Evolutionary conservation across 2,113 vertebrate genomes (phyloP), one percentile per base, ranked within the genome.

Genomic region (Microcebus lehilahytsara): DNA sequence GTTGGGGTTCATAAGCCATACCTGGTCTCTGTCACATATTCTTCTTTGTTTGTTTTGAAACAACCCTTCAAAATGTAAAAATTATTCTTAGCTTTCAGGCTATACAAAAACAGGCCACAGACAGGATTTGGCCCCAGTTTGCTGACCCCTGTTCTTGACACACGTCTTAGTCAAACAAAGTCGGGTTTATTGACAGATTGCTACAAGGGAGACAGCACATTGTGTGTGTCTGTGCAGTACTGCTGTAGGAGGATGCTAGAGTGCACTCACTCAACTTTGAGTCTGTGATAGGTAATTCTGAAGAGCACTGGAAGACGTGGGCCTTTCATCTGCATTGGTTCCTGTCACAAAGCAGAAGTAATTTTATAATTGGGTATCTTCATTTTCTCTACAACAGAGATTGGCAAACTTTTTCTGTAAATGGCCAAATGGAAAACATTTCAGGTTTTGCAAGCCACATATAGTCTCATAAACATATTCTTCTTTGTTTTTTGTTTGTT

Each of bases 11-110:
- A 16, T 74, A 10, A 56, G 22, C 25, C 22, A 87, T 7, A 40
- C 16, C 23, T 71, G 40, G 25, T 75, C 62, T 75, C 51, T 80
- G 19, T 78, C 23, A 49, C 14, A 56, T 34, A 58, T 79, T 64
- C 17, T 81, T 94, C 11, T 60, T 51, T 51, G 34, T 93, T 91
- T 67, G 42, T 56, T 97, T 79, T 89, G 46, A 94, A 96, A 85
- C 11, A 84, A 32, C 20, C 9, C 9, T 62, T 74, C 40, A 80
- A 75, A 53, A 51, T 93, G 20, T 27, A 69, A 88, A 96, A 40
- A 20, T 0, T 25, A 40, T 66, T 90, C 51, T 71, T 79, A 84
- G 42, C 17, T 93, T 85, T 84, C 19, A 89, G 67, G 22, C 51
- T 67, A 25, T 27, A 51, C 32, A 49, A 67, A 88, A 79, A 25